Conservation (phyloP, 2,113 vertebrate species). For the Microcebus murinus region DNA sequence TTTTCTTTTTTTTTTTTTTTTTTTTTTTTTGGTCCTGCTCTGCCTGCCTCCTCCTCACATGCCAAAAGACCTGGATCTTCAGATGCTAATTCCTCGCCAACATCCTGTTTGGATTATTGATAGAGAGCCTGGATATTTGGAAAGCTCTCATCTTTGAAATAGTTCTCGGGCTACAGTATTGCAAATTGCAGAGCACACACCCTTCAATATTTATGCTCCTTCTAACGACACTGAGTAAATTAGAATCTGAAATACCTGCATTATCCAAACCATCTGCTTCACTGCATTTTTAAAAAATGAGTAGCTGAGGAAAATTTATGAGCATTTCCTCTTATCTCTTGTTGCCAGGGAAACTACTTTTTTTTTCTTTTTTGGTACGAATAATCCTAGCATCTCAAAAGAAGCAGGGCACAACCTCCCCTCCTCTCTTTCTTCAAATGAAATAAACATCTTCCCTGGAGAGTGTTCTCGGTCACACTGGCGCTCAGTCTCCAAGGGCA, state of each 20-base stretch:
- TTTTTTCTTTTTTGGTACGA: constrained; percentile 37
- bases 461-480: not conserved
- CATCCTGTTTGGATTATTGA: not conserved
- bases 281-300: constrained; percentile 56
- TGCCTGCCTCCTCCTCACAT: not conserved
- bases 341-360: constrained; percentile 82
- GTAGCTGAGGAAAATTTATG: constrained; percentile 70
- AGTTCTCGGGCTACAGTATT: constrained; percentile 53
- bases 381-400: constrained; percentile 73
- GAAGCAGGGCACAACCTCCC: constrained; percentile 50
- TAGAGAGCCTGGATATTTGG: constrained; percentile 36
- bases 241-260: constrained; percentile 78
- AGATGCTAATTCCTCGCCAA: not conserved
- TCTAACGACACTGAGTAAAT: constrained; percentile 70
- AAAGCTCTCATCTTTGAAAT: constrained; percentile 69
- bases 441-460: constrained; percentile 33
- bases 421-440: constrained; percentile 62
- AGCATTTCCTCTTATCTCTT: constrained; percentile 63
- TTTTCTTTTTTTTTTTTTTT: too few relatives aligned
- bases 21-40: not conserved
- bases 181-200: constrained; percentile 53
- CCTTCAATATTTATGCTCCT: constrained; percentile 77
- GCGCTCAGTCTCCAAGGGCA: not conserved
- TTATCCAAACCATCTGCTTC: constrained; percentile 79
- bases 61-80: not conserved